Base-by-base conservation (phyloP, 2,113 vertebrate genomes). In the Piprites chloris region DNA sequence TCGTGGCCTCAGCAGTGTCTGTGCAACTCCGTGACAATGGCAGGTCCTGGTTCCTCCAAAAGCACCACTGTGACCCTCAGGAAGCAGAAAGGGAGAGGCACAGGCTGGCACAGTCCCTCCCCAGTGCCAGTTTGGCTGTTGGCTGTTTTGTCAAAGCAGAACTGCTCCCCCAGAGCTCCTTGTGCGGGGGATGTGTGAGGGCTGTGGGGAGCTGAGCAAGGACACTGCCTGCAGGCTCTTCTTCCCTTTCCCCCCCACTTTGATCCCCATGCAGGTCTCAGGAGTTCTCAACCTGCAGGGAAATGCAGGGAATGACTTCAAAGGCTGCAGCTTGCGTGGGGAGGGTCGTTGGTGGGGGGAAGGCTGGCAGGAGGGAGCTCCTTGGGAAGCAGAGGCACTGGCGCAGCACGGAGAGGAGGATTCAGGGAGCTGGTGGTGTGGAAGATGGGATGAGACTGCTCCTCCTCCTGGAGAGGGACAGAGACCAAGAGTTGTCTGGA, bases 51-150 rank as follows among this genome's bases (percentile, higher is more conserved):
- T n/a, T 39, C 53, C 42, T 82, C 30, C 17, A 26, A 28, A 14
- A 23, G 44, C 1, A 1, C 9, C 6, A 35, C 46, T 10, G 18
- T 41, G 59, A 15, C 53, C 27, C 28, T 20, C 0, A 4, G 52
- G 37, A 26, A 24, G 26, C 2, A 5, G 1, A 1, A 33, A 12
- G 78, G 28, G 23, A 24, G 15, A 27, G 72, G 58, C 4, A 4
- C 35, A 26, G 53, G 24, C 58, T 32, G 71, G 11, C 7, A 8
- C 4, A 32, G 5, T 30, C 3, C 27, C 2, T 0, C 11, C 53
- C 37, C 16, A 32, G 32, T 3, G 2, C n/a, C 58, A 17, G 1
- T 66, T 61, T n/a, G 53, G 56, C 50, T 42, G 14, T 62, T 46
- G 44, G 35, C 15, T 56, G 37, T 8, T 52, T 47, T 33, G 37